Evolutionary conservation across 1,140 invertebrate genomes (phyloP).

Genomic region (Antheraea mylitta): DNA sequence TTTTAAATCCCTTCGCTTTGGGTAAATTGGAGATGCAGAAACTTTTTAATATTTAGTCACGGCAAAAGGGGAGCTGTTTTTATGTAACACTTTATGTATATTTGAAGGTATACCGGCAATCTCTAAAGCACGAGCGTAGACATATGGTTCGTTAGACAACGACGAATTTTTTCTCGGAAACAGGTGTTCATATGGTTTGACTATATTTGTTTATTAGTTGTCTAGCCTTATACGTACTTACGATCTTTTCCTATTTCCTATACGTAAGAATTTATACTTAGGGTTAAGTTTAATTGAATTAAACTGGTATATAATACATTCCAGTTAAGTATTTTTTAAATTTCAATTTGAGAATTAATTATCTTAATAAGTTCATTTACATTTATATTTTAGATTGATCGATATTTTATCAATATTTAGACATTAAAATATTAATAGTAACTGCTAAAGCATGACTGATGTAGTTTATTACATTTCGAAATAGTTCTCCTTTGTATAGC

Average conservation of each 20-base stretch:
- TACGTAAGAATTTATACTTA: background rate
- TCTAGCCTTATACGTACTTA: background rate
- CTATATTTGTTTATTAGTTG: background rate
- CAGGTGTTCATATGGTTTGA: slow-evolving; percentile 31
- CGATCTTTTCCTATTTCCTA: background rate
- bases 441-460: no score
- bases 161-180: slow-evolving; percentile 29
- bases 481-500: no score
- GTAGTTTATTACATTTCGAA: no score
- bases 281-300: no score
- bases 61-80: slow-evolving; percentile 53
- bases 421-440: no score
- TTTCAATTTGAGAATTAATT: no score
- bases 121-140: slow-evolving; percentile 39
- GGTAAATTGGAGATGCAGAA: slow-evolving; percentile 49
- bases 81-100: slow-evolving; percentile 31
- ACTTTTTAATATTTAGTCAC: slow-evolving; percentile 64
- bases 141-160: slow-evolving; percentile 55
- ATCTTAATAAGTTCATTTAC: no score
- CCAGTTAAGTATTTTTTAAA: no score
- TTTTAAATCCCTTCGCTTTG: slow-evolving; percentile 57
- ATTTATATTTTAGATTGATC: no score
- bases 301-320: no score
- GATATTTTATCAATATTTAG: no score
- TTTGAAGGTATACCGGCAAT: slow-evolving; percentile 20